Evolutionary conservation across 2,888 invertebrate genomes (phyloP).

Genomic region (Habrosyne pyritoides): DNA sequence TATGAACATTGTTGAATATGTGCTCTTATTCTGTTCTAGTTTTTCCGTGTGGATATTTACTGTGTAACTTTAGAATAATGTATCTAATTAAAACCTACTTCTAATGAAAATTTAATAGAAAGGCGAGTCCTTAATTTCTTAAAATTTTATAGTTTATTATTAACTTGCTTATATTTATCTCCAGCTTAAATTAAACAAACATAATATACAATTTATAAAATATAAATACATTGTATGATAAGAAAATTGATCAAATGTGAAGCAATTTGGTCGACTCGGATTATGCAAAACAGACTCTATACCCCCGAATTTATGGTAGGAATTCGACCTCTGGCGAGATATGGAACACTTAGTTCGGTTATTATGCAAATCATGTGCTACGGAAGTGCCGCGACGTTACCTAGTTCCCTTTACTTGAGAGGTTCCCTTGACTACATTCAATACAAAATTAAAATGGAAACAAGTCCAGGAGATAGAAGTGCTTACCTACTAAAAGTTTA

Average conservation of each 20-base stretch:
- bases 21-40: too few relatives aligned
- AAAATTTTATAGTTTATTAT: too few relatives aligned
- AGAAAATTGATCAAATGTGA: slow-evolving; percentile 66
- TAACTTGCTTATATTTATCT: background rate
- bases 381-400: slow-evolving; percentile 71
- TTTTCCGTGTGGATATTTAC: too few relatives aligned
- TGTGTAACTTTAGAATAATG: background rate
- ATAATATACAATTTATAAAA: background rate
- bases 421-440: too few relatives aligned
- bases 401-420: slow-evolving; percentile 70
- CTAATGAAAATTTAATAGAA: too few relatives aligned
- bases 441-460: background rate
- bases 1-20: too few relatives aligned
- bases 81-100: too few relatives aligned
- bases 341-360: slow-evolving; percentile 64
- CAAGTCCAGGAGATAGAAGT: background rate
- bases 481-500: background rate
- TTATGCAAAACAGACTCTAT: slow-evolving; percentile 51
- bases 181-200: background rate
- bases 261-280: slow-evolving; percentile 42
- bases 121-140: too few relatives aligned
- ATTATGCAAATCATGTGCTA: slow-evolving; percentile 77
- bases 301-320: slow-evolving; percentile 44
- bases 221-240: slow-evolving; percentile 67
- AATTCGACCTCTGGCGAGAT: slow-evolving; percentile 42